Evolutionary conservation across 2,113 vertebrate genomes (phyloP).

Genomic region (Oreochromis aureus): DNA sequence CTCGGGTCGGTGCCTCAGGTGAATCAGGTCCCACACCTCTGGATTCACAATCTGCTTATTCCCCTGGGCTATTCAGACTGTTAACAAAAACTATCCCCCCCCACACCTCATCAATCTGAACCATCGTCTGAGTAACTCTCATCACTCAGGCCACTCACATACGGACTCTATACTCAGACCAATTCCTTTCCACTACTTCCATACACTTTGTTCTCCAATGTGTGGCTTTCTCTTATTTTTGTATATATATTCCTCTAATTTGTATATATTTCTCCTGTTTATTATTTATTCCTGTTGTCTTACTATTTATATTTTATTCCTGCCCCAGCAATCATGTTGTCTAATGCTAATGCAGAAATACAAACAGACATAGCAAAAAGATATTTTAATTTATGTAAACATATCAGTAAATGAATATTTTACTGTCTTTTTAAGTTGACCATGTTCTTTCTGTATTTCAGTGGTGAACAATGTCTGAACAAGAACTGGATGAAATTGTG

Average conservation of each 20-base stretch:
- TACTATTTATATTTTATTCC: background rate
- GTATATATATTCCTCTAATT: background rate
- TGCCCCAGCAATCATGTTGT: background rate
- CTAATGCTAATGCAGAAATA: background rate
- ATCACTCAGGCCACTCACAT: background rate
- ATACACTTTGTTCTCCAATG: background rate
- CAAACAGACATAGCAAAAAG: background rate
- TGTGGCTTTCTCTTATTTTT: background rate
- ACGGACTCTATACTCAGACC: background rate
- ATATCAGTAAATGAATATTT: background rate
- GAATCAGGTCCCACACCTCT: background rate
- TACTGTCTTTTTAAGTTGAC: background rate
- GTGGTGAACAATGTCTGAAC: conserved; percentile 91
- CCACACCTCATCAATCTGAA: background rate
- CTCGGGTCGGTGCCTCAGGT: background rate
- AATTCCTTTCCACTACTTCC: background rate
- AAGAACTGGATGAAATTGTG: conserved; percentile 92
- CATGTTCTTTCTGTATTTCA: background rate
- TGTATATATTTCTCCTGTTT: background rate
- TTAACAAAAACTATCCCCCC: background rate
- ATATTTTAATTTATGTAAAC: background rate
- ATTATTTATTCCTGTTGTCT: background rate
- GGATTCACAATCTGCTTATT: background rate
- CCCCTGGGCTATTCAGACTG: background rate
- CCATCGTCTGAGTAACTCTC: background rate